These are phyloP conservation scores for Drosophila arizonae DNA, from an alignment of 1,140 invertebrate genomes.

Conservation along the genomic window DNA sequence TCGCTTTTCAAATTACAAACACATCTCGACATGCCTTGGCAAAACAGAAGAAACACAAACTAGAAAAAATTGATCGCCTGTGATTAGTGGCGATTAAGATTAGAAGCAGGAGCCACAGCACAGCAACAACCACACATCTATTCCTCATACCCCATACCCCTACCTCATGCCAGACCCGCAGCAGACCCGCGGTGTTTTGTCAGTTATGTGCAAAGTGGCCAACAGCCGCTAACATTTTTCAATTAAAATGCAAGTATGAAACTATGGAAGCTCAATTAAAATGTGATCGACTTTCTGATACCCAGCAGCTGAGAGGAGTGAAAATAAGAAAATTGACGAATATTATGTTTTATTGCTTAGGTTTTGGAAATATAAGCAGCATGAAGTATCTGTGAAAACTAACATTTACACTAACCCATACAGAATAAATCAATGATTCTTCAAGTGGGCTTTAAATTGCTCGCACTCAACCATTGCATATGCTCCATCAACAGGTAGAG, in stretches of 20 bases:
- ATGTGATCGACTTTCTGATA: slow-evolving; percentile 44
- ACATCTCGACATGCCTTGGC: slow-evolving; percentile 47
- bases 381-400: too few relatives aligned
- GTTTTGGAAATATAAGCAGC: too few relatives aligned
- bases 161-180: slow-evolving; percentile 41
- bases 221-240: slow-evolving; percentile 79
- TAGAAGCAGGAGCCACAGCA: slow-evolving; percentile 52
- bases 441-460: too few relatives aligned
- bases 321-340: background rate
- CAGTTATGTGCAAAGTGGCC: slow-evolving; percentile 78
- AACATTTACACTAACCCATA: too few relatives aligned
- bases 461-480: background rate
- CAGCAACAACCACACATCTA: slow-evolving; percentile 24
- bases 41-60: slow-evolving; percentile 8
- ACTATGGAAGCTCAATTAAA: slow-evolving; percentile 14
- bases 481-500: slow-evolving; percentile 24
- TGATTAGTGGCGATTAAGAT: slow-evolving; percentile 80
- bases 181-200: slow-evolving; percentile 76
- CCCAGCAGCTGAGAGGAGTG: slow-evolving; percentile 5
- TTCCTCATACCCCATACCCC: slow-evolving; percentile 6
- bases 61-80: slow-evolving; percentile 71
- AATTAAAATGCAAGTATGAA: slow-evolving; percentile 67
- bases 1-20: slow-evolving; percentile 69
- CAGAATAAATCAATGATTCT: too few relatives aligned
- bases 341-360: too few relatives aligned